phyloP scores from a whole-genome alignment of 1,140 invertebrate genomes.

The Popillia japonica region DNA sequence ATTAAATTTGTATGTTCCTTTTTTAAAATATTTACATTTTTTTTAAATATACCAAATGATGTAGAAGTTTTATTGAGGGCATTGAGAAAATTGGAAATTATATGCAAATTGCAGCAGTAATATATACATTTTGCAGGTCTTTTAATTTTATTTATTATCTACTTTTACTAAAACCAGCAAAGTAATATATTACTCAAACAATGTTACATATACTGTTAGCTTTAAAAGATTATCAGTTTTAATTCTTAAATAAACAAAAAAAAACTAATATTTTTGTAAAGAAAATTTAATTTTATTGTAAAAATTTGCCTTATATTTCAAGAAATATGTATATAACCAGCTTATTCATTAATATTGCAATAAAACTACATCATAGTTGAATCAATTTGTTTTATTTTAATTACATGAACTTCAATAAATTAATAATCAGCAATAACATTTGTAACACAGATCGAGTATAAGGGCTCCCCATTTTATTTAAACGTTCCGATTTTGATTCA shows the following conservation, averaged over 20 bases:
- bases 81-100: neutral
- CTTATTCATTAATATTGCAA: constrained; percentile 36
- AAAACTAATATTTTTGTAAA: constrained; percentile 34
- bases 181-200: constrained; percentile 16
- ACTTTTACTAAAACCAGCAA: neutral
- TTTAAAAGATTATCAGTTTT: constrained; percentile 30
- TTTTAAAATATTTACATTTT: constrained; percentile 3
- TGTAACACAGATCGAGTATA: constrained; percentile 25
- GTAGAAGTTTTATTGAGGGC: constrained; percentile 29
- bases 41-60: constrained; percentile 15
- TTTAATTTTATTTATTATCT: neutral
- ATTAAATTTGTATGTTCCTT: constrained; percentile 19
- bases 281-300: constrained; percentile 27
- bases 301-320: constrained; percentile 33
- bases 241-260: neutral
- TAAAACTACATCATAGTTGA: constrained; percentile 36
- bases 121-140: neutral
- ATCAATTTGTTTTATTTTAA: constrained; percentile 26
- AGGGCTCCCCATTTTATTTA: no score
- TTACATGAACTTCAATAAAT: constrained; percentile 6
- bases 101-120: neutral
- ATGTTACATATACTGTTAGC: constrained; percentile 33
- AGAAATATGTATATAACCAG: constrained; percentile 37
- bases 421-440: neutral
- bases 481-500: constrained; percentile 19